Base-by-base conservation (phyloP, 2,113 vertebrate species). In the Pseudorectes ferrugineus region DNA sequence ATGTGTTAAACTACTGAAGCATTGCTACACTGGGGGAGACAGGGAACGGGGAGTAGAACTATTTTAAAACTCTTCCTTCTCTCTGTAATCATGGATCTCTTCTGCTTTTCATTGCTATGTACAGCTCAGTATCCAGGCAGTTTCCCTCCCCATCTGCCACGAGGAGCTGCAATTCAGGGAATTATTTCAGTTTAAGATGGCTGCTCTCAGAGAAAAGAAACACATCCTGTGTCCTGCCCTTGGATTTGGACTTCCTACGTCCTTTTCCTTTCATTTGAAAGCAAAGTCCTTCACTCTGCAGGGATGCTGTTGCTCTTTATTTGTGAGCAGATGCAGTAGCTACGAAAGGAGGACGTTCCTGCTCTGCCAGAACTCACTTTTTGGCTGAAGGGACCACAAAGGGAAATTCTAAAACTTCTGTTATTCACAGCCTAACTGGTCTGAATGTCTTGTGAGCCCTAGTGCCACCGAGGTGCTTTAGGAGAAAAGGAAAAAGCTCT, bases 41-140 rank as follows among this genome's bases (percentile, higher is more conserved):
- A 52, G 49, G 55, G 14, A 82, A 71, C 4, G 1, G 38, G 51
- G 49, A 85, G 51, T 62, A 35, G 91, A 80, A 88, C 82, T 90
- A 75, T 76, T 89, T 77, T 73, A 65, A 89, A 94, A 72, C 49
- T 59, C 8, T 76, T 67, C 52, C 67, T 79, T 89, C 45, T 59
- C 23, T 66, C 63, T 80, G 48, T 36, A 77, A 79, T 76, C 82
- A 71, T 1, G 20, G 51, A 45, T 61, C 62, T 88, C 46, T 51
- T 73, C 73, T 76, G 85, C 62, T 54, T 71, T 66, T 74, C 79
- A 71, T 43, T 73, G 70, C 93, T 68, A 48, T 12, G 66, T 40
- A 68, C 79, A 61, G 65, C 81, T 38, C 89, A 14, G 84, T 76
- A 91, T 87, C 93, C 91, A 91, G 89, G 91, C 91, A 95, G 58